Base-by-base conservation (phyloP, 2,113 vertebrate species). In the Hippopotamus amphibius region DNA sequence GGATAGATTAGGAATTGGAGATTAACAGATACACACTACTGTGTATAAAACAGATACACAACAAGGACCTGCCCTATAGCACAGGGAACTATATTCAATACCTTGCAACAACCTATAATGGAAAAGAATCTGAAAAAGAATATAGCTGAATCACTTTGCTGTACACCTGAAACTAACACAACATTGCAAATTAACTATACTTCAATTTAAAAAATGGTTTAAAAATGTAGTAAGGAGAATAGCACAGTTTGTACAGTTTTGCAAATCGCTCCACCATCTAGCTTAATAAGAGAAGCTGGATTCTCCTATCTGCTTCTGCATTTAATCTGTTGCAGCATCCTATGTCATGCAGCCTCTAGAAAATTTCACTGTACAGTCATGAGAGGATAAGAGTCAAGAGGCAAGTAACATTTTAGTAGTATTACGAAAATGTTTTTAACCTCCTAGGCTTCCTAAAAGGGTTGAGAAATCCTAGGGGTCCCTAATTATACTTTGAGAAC, bases 341-440 rank as follows among this genome's bases (percentile, higher is more conserved):
- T n/a, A 13, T 3, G 7, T 80, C 26, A 89, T 22, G 11, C 37
- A 85, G 65, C 61, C 22, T 46, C 33, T 76, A 93, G 30, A 86
- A 95, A 81, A 95, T 89, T 43, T 68, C 15, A 93, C 11, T 8
- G 2, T 28, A 76, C 1, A 48, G 33, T 79, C 69, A 71, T 15
- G 9, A 65, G 33, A 92, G 33, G 65, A 30, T 59, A 85, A 46
- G 22, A 86, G 65, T 71, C 46, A 83, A 90, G 68, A 90, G 13
- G 7, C 59, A 95, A 91, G 48, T 55, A 76, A 88, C 16, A 84
- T 41, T n/a, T 68, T 65, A 82, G 11, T 77, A 91, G 83, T 63
- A 85, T 86, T 89, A 74, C 46, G 57, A 93, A 93, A 85, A 79
- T 13, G 66, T 53, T 92, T 85, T 55, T 93, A 9, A 88, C 10